Conservation (phyloP, 2,113 vertebrate species). For the Macrotis lagotis region DNA sequence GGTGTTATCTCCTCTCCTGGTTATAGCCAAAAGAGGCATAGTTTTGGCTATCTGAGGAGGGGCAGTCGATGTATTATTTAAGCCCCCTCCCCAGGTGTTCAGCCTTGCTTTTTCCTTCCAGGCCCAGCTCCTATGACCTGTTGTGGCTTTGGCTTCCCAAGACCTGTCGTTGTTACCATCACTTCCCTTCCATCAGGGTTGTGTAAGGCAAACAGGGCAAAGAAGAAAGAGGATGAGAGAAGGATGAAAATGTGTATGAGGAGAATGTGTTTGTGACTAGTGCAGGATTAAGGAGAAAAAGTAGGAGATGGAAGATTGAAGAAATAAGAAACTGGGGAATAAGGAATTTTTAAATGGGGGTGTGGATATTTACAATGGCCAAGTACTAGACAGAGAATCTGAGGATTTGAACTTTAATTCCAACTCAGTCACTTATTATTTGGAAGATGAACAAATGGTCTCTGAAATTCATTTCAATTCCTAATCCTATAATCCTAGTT, state of each 20-base stretch:
- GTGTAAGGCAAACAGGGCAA: not conserved
- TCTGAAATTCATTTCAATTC: not conserved
- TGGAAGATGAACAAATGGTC: not conserved
- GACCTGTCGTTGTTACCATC: not conserved
- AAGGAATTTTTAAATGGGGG: not conserved
- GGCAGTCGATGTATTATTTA: not conserved
- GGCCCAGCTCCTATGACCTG: not conserved
- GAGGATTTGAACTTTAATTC: not conserved
- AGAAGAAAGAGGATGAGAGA: not conserved
- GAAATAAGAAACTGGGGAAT: not conserved
- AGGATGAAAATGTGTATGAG: slow-evolving; percentile 9
- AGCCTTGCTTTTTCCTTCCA: no score
- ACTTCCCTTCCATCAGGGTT: not conserved
- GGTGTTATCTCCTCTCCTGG: not conserved
- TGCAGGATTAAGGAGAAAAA: not conserved
- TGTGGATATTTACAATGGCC: not conserved
- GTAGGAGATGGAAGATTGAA: not conserved
- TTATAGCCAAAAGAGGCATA: not conserved
- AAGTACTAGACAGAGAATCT: not conserved
- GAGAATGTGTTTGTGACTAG: not conserved
- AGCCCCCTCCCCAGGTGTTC: not conserved
- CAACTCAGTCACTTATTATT: not conserved
- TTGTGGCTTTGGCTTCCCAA: not conserved
- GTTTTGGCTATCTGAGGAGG: not conserved
- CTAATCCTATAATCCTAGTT: not conserved